Evolutionary conservation across 2,797 vertebrate genomes (phyloP).

Genomic region (Eulemur rubriventer): DNA sequence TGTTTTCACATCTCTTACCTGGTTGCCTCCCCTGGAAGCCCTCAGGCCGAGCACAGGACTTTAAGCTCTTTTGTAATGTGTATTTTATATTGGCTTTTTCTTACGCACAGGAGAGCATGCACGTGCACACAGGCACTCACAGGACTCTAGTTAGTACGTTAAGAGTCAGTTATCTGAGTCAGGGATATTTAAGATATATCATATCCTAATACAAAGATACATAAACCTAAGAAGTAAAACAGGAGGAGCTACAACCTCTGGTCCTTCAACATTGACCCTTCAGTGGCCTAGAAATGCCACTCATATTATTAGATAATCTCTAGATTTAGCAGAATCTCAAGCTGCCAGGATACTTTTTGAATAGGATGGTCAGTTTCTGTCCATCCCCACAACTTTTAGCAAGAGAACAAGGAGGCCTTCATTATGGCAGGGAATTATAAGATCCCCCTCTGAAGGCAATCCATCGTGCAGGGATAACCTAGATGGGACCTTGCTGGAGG

Average conservation of each 20-base stretch:
- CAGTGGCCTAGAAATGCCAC: neutral
- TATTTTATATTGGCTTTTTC: neutral
- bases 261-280: neutral
- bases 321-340: neutral
- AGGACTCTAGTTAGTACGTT: neutral
- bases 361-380: neutral
- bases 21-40: neutral
- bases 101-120: neutral
- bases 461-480: neutral
- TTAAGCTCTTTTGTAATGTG: neutral
- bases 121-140: no score
- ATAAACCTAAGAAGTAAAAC: neutral
- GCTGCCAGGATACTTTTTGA: neutral
- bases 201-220: neutral
- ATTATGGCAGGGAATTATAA: neutral
- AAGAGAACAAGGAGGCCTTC: neutral
- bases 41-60: neutral
- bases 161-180: neutral
- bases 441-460: neutral
- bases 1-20: neutral
- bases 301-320: neutral
- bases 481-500: neutral
- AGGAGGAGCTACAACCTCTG: neutral
- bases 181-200: neutral
- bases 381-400: neutral